phyloP scores from a whole-genome alignment of 2,888 invertebrate genomes.

The Malacosoma neustria region DNA sequence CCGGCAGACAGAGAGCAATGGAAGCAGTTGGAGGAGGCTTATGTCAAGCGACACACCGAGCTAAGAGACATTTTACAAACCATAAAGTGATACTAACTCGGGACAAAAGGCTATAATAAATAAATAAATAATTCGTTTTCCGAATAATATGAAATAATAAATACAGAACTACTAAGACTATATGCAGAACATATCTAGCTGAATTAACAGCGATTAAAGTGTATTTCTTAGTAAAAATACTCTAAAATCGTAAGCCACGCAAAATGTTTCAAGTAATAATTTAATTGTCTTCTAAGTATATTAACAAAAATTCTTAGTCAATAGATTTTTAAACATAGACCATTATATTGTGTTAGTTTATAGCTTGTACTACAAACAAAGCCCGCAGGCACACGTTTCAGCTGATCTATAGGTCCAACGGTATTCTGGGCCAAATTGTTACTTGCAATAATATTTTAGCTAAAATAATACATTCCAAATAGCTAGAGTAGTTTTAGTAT shows the following conservation, averaged over 20 bases:
- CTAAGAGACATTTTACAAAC: background rate
- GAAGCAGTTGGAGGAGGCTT: background rate
- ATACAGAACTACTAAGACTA: no score
- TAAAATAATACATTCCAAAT: constrained; percentile 40
- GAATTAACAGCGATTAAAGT: no score
- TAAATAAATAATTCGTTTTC: no score
- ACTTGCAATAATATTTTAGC: constrained; percentile 56
- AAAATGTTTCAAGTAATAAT: no score
- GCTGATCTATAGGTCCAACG: constrained; percentile 65
- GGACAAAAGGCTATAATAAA: background rate
- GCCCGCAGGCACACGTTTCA: constrained; percentile 67
- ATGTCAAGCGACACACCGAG: constrained; percentile 1
- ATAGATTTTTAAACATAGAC: no score
- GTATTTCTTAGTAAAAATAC: no score
- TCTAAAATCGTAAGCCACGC: no score
- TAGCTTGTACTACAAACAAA: constrained; percentile 27
- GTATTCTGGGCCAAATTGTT: constrained; percentile 68
- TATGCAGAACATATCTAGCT: no score
- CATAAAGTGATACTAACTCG: background rate
- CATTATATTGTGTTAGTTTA: constrained; percentile 3
- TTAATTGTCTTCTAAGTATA: no score
- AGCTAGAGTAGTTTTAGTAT: no score
- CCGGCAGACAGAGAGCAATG: constrained; percentile 1
- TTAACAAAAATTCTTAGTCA: no score
- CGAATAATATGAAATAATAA: no score